Percentiles rank a stretch among this genome's conserved stretches.
phyloP scores from a whole-genome alignment of 2,113 vertebrate genomes.

The Sylvicapra grimmia region DNA sequence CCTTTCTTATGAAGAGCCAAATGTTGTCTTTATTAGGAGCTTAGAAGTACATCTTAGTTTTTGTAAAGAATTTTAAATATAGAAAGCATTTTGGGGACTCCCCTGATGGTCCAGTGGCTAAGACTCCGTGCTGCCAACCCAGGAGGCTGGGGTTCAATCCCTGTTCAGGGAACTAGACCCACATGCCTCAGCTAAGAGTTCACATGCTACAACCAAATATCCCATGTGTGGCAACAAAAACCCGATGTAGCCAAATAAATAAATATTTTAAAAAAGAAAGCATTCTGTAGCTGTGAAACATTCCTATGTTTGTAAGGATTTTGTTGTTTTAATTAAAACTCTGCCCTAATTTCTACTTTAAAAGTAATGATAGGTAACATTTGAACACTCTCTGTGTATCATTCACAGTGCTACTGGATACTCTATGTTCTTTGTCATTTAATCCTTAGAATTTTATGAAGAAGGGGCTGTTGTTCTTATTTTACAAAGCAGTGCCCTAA shows the following conservation, averaged over 20 bases:
- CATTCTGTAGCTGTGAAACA: neutral
- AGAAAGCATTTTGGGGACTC: neutral
- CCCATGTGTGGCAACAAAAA: neutral
- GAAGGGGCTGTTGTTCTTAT: neutral
- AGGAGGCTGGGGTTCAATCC: neutral
- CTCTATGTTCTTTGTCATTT: neutral
- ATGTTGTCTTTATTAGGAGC: neutral
- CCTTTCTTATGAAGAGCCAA: neutral
- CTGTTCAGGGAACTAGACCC: neutral
- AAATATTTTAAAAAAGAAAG: neutral
- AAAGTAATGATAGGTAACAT: neutral
- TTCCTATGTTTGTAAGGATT: neutral
- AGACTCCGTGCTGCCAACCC: neutral
- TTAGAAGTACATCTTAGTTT: neutral
- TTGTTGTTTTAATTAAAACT: conserved; percentile 1
- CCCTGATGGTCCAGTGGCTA: neutral
- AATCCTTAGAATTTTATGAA: neutral
- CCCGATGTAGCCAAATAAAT: neutral
- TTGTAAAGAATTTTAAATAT: neutral
- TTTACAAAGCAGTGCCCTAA: neutral
- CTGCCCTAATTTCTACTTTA: conserved; percentile 10
- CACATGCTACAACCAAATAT: neutral
- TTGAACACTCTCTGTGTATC: neutral
- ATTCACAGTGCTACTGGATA: neutral
- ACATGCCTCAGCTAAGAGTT: neutral